Percentiles rank a stretch among this genome's conserved stretches.
These are phyloP conservation scores for Cataglyphis hispanica DNA, from an alignment of 1,140 invertebrate species.

Conservation along the genomic window DNA sequence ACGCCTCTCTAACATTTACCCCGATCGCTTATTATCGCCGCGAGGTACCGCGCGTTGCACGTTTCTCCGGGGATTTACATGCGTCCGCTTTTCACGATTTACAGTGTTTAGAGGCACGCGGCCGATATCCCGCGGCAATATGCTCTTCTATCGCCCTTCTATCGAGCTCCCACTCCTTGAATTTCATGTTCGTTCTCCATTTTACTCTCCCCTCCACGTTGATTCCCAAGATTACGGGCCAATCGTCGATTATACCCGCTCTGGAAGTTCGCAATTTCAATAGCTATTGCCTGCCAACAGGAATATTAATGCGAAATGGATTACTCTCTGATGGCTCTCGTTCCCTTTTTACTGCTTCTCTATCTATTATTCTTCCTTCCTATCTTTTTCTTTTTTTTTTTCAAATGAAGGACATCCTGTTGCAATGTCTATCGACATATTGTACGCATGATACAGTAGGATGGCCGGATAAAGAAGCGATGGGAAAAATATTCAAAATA, in stretches of 20 bases:
- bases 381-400: slow-evolving; percentile 58
- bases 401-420: slow-evolving; percentile 80
- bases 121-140: slow-evolving; percentile 1
- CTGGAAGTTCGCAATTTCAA: slow-evolving; percentile 76
- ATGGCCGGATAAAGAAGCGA: slow-evolving; percentile 59
- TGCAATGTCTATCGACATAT: slow-evolving; percentile 69
- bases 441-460: slow-evolving; percentile 54
- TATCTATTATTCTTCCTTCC: slow-evolving; percentile 26
- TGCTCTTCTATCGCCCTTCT: slow-evolving; percentile 1
- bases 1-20: slow-evolving; percentile 68
- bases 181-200: slow-evolving; percentile 23
- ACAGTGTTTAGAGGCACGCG: slow-evolving; percentile 35
- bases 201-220: background rate
- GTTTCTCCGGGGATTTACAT: slow-evolving; percentile 34
- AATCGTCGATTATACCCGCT: slow-evolving; percentile 73
- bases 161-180: slow-evolving; percentile 21
- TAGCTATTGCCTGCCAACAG: slow-evolving; percentile 78
- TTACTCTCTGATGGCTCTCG: slow-evolving; percentile 66
- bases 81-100: slow-evolving; percentile 53
- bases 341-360: slow-evolving; percentile 46
- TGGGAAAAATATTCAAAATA: slow-evolving; percentile 65
- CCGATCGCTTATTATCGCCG: slow-evolving; percentile 65
- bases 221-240: slow-evolving; percentile 72
- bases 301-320: slow-evolving; percentile 82
- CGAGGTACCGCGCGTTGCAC: slow-evolving; percentile 10